Percentiles rank a stretch among this genome's conserved stretches.
These are phyloP conservation scores for Seriola quinqueradiata DNA, from an alignment of 2,113 vertebrate genomes.

Conservation along the genomic window DNA sequence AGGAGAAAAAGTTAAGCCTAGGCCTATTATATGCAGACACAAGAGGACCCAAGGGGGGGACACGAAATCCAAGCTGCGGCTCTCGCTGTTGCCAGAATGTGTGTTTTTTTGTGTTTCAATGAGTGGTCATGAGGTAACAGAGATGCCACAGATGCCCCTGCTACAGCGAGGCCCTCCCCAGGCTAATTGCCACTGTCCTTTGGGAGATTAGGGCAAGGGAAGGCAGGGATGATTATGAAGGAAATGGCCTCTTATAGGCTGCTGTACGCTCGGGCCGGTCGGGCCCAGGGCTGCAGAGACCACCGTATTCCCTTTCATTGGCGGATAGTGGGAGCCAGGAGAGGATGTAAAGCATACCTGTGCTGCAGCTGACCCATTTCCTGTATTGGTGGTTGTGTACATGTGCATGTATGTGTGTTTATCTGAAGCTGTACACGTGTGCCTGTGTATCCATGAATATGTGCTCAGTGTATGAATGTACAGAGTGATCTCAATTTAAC, in stretches of 20 bases:
- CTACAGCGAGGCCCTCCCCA: conserved; percentile 33
- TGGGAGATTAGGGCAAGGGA: conserved; percentile 66
- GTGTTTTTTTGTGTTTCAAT: background rate
- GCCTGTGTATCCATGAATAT: conserved; percentile 9
- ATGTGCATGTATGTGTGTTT: conserved; percentile 38
- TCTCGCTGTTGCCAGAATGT: conserved; percentile 5
- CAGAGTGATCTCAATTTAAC: conserved; percentile 33
- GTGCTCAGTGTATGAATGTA: conserved; percentile 18
- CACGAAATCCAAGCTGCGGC: conserved; percentile 5
- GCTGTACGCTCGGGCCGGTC: conserved; percentile 36
- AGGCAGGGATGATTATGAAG: conserved; percentile 69
- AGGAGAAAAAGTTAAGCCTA: background rate
- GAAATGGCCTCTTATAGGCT: conserved; percentile 72
- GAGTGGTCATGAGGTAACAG: conserved; percentile 52
- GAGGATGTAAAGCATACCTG: conserved; percentile 75
- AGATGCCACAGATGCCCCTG: conserved; percentile 58
- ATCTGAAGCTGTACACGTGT: background rate
- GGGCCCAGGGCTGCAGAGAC: conserved; percentile 31
- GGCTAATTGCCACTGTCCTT: conserved; percentile 63
- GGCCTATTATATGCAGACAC: conserved; percentile 9
- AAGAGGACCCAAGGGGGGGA: background rate
- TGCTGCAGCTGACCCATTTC: conserved; percentile 61
- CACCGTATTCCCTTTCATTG: conserved; percentile 65
- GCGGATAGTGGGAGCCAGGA: conserved; percentile 51
- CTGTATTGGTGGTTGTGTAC: conserved; percentile 54